Evolutionary conservation across 2,113 vertebrate species (phyloP).

Genomic region (Hystrix cristata): DNA sequence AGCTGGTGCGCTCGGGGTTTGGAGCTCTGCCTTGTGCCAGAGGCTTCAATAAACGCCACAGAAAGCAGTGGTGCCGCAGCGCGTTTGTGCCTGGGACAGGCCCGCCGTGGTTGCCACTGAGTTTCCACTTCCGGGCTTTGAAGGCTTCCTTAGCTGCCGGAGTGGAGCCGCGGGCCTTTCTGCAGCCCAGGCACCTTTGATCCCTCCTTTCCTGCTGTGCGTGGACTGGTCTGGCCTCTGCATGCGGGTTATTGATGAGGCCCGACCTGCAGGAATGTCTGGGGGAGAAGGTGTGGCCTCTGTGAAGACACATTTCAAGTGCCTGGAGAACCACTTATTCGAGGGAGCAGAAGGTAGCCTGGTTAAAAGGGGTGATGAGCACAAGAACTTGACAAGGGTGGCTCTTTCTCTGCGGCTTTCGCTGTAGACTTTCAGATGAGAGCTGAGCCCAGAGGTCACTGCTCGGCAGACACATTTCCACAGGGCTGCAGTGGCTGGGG

Average conservation of each 20-base stretch:
- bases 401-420: neutral
- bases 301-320: neutral
- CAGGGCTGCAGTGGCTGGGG: neutral
- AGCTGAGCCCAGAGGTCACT: neutral
- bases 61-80: neutral
- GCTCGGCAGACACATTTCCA: neutral
- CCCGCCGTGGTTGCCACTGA: neutral
- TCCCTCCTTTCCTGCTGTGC: neutral
- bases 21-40: neutral
- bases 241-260: conserved; percentile 7
- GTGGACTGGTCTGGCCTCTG: conserved; percentile 14
- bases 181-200: neutral
- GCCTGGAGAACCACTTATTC: neutral
- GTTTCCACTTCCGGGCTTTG: neutral
- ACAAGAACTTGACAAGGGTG: accelerated
- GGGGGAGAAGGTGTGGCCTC: neutral
- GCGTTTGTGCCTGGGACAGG: neutral
- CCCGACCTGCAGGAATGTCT: neutral
- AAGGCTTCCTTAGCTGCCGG: neutral
- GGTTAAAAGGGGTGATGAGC: neutral
- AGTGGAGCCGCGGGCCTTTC: neutral
- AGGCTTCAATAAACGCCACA: neutral
- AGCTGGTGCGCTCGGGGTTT: neutral
- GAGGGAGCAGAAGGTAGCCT: neutral
- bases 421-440: neutral